phyloP scores from a whole-genome alignment of 2,888 invertebrate species.

The Drosophila incognita region DNA sequence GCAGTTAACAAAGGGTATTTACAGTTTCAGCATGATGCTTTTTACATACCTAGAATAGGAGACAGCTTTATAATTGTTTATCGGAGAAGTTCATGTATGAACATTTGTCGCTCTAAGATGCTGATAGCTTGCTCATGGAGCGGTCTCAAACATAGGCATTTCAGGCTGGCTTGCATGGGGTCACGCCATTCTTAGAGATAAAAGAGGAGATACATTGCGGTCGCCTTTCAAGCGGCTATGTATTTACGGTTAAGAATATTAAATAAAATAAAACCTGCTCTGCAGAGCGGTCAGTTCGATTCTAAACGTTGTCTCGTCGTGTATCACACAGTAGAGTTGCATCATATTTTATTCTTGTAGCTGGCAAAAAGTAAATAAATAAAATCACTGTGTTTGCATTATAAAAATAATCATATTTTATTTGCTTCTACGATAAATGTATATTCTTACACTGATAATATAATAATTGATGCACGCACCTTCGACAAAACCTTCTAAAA shows the following conservation, averaged over 20 bases:
- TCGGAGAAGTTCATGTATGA: no score
- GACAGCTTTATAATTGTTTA: neutral
- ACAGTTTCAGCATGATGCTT: slow-evolving; percentile 69
- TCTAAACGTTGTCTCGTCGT: no score
- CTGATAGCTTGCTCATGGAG: no score
- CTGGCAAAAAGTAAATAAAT: neutral
- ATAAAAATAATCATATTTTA: neutral
- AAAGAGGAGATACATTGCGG: no score
- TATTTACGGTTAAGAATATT: no score
- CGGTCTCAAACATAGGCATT: no score
- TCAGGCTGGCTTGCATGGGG: no score
- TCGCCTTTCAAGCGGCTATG: no score
- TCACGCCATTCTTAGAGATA: no score
- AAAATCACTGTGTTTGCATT: neutral
- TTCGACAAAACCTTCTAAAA: neutral
- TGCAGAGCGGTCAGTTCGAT: no score
- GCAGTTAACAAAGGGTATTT: slow-evolving; percentile 67
- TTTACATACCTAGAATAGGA: slow-evolving; percentile 42
- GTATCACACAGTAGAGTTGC: neutral
- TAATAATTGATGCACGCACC: neutral
- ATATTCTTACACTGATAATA: neutral
- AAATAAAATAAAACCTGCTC: no score
- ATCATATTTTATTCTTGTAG: neutral
- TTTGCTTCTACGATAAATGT: neutral
- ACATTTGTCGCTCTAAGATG: no score